Conservation (phyloP, 2,113 vertebrate species). For the Trichomycterus rosablanca region DNA sequence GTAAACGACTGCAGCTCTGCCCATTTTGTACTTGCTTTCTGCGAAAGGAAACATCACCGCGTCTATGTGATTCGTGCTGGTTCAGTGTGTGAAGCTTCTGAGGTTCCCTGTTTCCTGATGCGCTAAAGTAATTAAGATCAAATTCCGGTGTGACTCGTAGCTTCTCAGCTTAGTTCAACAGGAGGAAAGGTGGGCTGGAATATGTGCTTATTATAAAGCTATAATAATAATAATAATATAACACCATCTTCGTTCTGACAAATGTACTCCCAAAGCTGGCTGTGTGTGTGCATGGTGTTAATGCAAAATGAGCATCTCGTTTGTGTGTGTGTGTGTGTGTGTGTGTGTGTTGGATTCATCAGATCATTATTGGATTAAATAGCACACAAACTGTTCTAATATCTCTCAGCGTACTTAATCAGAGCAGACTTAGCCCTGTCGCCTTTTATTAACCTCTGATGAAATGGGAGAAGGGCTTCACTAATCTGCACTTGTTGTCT, state of each 20-base stretch:
- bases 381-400: slow-evolving; percentile 88
- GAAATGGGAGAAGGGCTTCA: slow-evolving; percentile 90
- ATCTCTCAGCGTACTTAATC: slow-evolving; percentile 95
- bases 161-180: background rate
- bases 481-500: slow-evolving; percentile 92
- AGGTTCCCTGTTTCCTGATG: background rate
- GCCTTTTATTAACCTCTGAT: slow-evolving; percentile 98
- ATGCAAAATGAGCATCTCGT: slow-evolving; percentile 90
- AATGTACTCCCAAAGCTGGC: slow-evolving; percentile 52
- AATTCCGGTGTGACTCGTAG: background rate
- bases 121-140: slow-evolving; percentile 8
- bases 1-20: too few relatives aligned
- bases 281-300: slow-evolving; percentile 66
- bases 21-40: too few relatives aligned
- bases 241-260: slow-evolving; percentile 66
- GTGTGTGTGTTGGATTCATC: slow-evolving; percentile 88
- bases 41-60: too few relatives aligned
- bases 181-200: slow-evolving; percentile 47
- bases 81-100: too few relatives aligned
- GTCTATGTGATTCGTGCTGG: too few relatives aligned
- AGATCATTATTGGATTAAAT: slow-evolving; percentile 93
- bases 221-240: too few relatives aligned
- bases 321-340: slow-evolving; percentile 65
- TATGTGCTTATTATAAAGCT: slow-evolving; percentile 50
- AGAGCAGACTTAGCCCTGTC: slow-evolving; percentile 97